These are phyloP conservation scores for Nannobrachium achirus DNA, from an alignment of 2,113 vertebrate species.

Conservation along the genomic window DNA sequence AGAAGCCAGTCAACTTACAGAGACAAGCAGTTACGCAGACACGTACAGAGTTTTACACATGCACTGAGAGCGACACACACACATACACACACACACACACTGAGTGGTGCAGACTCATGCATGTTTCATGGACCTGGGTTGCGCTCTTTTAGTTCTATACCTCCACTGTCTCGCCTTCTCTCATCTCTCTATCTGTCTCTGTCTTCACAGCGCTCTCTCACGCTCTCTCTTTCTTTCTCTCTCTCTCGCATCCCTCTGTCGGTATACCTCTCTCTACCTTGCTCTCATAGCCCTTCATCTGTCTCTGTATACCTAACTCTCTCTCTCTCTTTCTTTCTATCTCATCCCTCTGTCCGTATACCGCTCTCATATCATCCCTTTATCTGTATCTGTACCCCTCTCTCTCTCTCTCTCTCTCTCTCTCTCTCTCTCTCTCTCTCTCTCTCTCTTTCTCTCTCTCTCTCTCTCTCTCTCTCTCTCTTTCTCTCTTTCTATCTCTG, in stretches of 20 bases:
- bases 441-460: too few relatives aligned
- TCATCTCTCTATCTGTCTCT: background rate
- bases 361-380: background rate
- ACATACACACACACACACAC: background rate
- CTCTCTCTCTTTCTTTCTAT: background rate
- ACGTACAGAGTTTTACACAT: background rate
- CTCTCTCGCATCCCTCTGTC: slow-evolving; percentile 11
- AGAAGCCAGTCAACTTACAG: too few relatives aligned
- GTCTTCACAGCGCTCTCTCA: too few relatives aligned
- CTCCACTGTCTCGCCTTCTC: background rate
- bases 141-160: too few relatives aligned
- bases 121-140: too few relatives aligned
- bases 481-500: too few relatives aligned
- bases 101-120: too few relatives aligned
- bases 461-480: too few relatives aligned
- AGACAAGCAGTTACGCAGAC: too few relatives aligned
- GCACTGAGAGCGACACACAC: background rate
- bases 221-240: background rate
- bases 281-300: background rate
- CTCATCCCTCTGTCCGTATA: background rate
- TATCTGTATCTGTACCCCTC: too few relatives aligned
- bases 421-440: too few relatives aligned
- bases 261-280: background rate
- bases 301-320: background rate
- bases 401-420: too few relatives aligned